Conservation (phyloP, 2,797 vertebrate genomes). For the Catostomus latipinnis region DNA sequence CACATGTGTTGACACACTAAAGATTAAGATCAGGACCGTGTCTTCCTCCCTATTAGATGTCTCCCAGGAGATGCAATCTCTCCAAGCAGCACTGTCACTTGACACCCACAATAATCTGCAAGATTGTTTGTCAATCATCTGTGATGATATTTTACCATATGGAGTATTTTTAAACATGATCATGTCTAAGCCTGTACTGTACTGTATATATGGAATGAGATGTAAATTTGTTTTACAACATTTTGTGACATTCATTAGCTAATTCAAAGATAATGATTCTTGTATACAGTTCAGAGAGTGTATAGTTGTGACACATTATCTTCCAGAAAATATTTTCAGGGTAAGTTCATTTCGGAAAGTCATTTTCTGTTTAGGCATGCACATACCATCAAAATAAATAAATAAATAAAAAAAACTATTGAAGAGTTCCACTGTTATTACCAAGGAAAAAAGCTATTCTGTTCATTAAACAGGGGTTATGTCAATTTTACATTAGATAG, state of each 20-base stretch:
- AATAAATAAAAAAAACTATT: too few relatives aligned
- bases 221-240: not conserved
- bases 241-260: not conserved
- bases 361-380: too few relatives aligned
- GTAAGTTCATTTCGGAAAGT: too few relatives aligned
- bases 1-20: not conserved
- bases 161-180: slow-evolving; percentile 5
- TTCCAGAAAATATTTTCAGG: too few relatives aligned
- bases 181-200: not conserved
- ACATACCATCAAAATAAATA: too few relatives aligned
- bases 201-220: not conserved
- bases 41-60: slow-evolving; percentile 12
- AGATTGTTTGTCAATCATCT: slow-evolving; percentile 31
- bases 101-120: not conserved
- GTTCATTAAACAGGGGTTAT: too few relatives aligned
- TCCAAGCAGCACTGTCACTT: slow-evolving; percentile 4
- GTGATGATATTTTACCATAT: not conserved
- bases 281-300: too few relatives aligned
- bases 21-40: not conserved
- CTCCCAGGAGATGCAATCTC: not conserved
- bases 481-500: too few relatives aligned
- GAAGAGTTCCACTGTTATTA: too few relatives aligned
- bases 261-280: not conserved
- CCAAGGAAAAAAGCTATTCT: too few relatives aligned
- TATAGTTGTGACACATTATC: too few relatives aligned